These are phyloP conservation scores for Strigamia transsilvanica DNA, from an alignment of 2,888 invertebrate species.

Conservation along the genomic window DNA sequence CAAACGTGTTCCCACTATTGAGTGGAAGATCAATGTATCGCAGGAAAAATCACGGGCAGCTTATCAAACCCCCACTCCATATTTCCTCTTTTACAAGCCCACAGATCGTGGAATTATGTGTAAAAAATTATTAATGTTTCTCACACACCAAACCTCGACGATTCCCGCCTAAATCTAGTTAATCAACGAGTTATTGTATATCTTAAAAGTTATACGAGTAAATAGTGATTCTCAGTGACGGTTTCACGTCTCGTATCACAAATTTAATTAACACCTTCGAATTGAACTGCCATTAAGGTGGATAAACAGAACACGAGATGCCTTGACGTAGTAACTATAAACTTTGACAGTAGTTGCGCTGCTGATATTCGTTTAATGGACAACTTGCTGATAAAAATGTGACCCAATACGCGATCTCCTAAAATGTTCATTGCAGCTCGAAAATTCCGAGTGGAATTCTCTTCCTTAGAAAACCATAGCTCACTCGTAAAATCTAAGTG, in stretches of 20 bases:
- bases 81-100: too few species aligned
- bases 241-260: slow-evolving; percentile 1
- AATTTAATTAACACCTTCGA: slow-evolving; percentile 14
- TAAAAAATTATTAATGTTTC: too few species aligned
- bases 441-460: slow-evolving; percentile 24
- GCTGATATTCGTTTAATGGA: slow-evolving; percentile 18
- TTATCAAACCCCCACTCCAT: too few species aligned
- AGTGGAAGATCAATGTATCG: too few species aligned
- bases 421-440: neutral
- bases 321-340: neutral
- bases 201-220: neutral
- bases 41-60: too few species aligned
- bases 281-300: neutral
- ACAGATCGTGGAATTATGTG: too few species aligned
- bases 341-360: neutral
- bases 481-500: neutral
- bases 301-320: slow-evolving; percentile 7
- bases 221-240: neutral
- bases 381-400: slow-evolving; percentile 1
- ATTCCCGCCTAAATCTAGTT: too few species aligned
- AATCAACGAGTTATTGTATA: neutral
- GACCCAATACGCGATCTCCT: neutral
- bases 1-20: too few species aligned
- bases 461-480: neutral
- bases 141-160: too few species aligned